phyloP scores from a whole-genome alignment of 2,888 invertebrate species.

The Tachystola acroxantha region DNA sequence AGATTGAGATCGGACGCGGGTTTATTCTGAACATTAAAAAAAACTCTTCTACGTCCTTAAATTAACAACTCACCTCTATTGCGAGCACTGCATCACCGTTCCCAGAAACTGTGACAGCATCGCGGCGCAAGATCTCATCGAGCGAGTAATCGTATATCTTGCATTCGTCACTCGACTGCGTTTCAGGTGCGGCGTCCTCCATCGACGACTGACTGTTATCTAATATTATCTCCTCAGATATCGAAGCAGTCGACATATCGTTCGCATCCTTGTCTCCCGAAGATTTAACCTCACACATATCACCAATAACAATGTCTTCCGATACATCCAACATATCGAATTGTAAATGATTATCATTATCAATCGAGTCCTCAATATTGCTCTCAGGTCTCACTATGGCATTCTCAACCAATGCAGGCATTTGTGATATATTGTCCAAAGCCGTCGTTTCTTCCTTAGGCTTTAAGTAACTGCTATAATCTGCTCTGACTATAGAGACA shows the following conservation, averaged over 20 bases:
- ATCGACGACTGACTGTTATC: constrained; percentile 59
- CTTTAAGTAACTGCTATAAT: constrained; percentile 36
- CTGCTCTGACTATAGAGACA: constrained; percentile 41
- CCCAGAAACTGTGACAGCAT: constrained; percentile 50
- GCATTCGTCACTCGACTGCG: constrained; percentile 38
- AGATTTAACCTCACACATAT: constrained; percentile 47
- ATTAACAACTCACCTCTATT: constrained; percentile 64
- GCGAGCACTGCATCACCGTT: constrained; percentile 68
- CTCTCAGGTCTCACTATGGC: no score
- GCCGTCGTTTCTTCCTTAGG: constrained; percentile 7
- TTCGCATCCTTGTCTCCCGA: constrained; percentile 36
- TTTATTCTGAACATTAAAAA: no score
- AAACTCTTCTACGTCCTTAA: no score
- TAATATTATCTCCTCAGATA: constrained; percentile 57
- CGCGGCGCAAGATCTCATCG: constrained; percentile 55
- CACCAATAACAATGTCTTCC: constrained; percentile 65
- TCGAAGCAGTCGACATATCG: constrained; percentile 25
- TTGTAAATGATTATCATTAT: constrained; percentile 50
- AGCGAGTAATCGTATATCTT: constrained; percentile 61
- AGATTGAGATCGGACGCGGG: no score
- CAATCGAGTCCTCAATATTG: constrained; percentile 23
- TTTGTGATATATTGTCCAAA: no score
- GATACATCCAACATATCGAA: constrained; percentile 71
- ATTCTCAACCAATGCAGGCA: not conserved
- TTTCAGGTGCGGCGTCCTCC: constrained; percentile 26